These are phyloP conservation scores for Isaurus tuberculatus DNA, from an alignment of 92 coral and sea anemone species.

Conservation along the genomic window DNA sequence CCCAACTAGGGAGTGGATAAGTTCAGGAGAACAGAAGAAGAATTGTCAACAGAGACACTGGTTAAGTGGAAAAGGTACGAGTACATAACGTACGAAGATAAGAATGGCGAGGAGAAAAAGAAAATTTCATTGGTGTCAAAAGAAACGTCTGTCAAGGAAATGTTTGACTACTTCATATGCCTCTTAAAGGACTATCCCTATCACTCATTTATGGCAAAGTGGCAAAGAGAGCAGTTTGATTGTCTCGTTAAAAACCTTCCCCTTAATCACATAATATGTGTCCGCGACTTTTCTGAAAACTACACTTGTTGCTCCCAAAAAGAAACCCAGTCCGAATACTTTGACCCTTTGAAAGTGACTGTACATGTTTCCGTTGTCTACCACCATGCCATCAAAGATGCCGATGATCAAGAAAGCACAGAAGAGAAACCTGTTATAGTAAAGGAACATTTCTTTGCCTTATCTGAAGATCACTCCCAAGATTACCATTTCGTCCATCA, in stretches of 20 bases:
- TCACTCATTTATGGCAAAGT: conserved; percentile 3
- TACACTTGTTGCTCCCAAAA: conserved; percentile 16
- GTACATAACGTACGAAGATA: conserved; percentile 54
- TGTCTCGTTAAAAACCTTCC: conserved; percentile 18
- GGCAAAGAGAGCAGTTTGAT: conserved; percentile 19
- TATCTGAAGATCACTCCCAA: conserved; percentile 11
- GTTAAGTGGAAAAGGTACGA: conserved; percentile 73
- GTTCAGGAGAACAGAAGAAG: conserved; percentile 3
- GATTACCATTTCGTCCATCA: conserved; percentile 11
- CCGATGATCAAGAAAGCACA: conserved; percentile 5
- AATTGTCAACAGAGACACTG: conserved; percentile 9
- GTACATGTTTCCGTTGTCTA: neutral
- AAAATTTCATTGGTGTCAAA: neutral
- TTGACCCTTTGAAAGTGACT: conserved; percentile 2
- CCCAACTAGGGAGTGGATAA: neutral
- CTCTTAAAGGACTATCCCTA: conserved; percentile 11
- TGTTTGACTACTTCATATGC: conserved; percentile 13
- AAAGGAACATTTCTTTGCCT: conserved; percentile 27
- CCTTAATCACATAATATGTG: conserved; percentile 24
- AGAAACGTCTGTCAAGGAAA: conserved; percentile 1
- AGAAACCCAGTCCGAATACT: conserved; percentile 7
- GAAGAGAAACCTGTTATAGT: conserved; percentile 19
- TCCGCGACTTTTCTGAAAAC: conserved; percentile 14
- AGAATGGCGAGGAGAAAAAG: conserved; percentile 24
- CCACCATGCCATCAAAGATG: conserved; percentile 4